Evolutionary conservation across 2,888 invertebrate species (phyloP).

Genomic region (Nymphalis polychloros): DNA sequence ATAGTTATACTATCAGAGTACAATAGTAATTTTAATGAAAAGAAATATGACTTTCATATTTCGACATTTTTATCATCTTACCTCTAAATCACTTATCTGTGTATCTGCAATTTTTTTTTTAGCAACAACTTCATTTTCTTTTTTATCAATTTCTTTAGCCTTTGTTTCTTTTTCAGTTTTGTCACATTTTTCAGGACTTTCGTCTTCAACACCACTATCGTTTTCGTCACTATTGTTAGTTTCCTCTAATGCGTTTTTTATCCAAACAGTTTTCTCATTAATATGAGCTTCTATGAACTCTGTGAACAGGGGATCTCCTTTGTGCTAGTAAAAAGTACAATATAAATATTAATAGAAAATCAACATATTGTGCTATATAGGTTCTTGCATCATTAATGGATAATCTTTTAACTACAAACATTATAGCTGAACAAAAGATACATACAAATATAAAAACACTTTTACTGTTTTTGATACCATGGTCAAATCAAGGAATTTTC

Average conservation of each 20-base stretch:
- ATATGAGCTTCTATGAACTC: conserved; percentile 95
- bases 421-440: too few species aligned
- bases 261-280: conserved; percentile 69
- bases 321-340: conserved; percentile 78
- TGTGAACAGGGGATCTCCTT: conserved; percentile 93
- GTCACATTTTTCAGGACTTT: conserved; percentile 36
- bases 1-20: too few species aligned
- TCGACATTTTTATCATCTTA: conserved; percentile 46
- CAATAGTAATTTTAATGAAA: too few species aligned
- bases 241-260: conserved; percentile 65
- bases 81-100: conserved; percentile 89
- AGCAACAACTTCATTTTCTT: conserved; percentile 42
- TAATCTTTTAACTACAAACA: too few species aligned
- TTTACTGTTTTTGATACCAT: too few species aligned
- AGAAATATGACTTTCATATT: not conserved
- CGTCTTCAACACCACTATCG: conserved; percentile 62
- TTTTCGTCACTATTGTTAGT: conserved; percentile 61
- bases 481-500: too few species aligned
- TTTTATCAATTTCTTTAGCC: conserved; percentile 39
- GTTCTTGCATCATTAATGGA: too few species aligned
- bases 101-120: conserved; percentile 85
- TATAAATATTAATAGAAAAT: not conserved
- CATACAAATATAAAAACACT: too few species aligned
- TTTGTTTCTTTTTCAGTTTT: conserved; percentile 44
- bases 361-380: too few species aligned